Evolutionary conservation across 2,888 invertebrate genomes (phyloP), one percentile per base, ranked within the genome.

Genomic region (Perizoma affinitatum): DNA sequence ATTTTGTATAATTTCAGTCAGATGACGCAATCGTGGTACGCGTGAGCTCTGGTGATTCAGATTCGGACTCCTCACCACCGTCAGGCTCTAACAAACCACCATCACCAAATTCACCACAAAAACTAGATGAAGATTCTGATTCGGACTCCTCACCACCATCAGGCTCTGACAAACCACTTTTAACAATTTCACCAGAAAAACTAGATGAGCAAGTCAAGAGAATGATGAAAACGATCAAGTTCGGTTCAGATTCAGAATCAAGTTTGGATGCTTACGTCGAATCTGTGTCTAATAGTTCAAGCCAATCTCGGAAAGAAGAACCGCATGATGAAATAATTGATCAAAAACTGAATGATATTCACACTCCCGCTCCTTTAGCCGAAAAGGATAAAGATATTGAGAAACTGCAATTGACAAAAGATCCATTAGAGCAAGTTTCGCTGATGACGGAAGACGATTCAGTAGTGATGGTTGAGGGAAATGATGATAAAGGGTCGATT

Each of bases 281-380:
- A 42, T 10, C 10, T 42, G 10, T 0, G 22, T 44, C 54, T 0
- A 9, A 54, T 34, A 33, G 35, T 52, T 52, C 50, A 34, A 51
- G 11, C 11, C 34, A 36, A 46, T 58, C 42, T 40, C 41, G 22
- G 33, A 51, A 22, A 41, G 9, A 38, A 6, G 36, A 44, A 36
- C 22, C 44, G 7, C n/a, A 34, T 33, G 38, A 45, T 67, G 50
- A 73, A 35, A 7, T 63, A 5, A 66, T 67, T 35, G 61, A 65
- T 33, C 35, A 63, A 35, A 49, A 47, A 8, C 7, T 41, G 0
- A 62, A 67, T 5, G 50, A 52, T 5, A 57, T 65, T 58, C 41
- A 57, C 11, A 33, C 33, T 47, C 33, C 6, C 22, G 42, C 58
- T 33, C 0, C 36, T 42, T 10, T 42, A 11, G 22, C 6, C 43